phyloP scores from a whole-genome alignment of 2,113 vertebrate genomes.

The Myanophis thanlyinensis region DNA sequence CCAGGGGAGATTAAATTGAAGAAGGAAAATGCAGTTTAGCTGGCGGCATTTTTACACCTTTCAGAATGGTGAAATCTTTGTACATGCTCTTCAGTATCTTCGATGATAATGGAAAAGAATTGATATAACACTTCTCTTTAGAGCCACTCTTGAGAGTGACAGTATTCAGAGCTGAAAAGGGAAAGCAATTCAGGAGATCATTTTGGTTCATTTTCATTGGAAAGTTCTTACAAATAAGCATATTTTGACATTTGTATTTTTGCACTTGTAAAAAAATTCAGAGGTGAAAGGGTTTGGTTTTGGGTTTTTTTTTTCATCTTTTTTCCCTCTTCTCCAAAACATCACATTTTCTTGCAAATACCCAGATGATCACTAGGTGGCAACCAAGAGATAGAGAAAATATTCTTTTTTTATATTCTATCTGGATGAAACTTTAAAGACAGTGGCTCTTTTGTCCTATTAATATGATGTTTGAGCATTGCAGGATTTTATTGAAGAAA shows the following conservation, averaged over 20 bases:
- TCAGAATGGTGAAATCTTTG: background rate
- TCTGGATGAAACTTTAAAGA: background rate
- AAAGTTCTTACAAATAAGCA: background rate
- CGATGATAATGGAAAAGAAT: background rate
- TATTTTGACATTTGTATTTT: background rate
- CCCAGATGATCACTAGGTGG: background rate
- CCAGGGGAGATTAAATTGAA: background rate
- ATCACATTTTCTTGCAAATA: background rate
- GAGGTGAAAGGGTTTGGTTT: background rate
- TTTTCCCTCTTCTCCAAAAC: background rate
- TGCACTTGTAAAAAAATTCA: background rate
- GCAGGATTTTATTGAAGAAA: background rate
- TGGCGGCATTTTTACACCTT: background rate
- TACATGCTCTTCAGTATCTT: background rate
- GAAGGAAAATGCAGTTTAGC: background rate
- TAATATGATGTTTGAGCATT: background rate
- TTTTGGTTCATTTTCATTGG: background rate
- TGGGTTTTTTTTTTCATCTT: background rate
- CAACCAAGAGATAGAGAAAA: background rate
- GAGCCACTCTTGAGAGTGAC: background rate
- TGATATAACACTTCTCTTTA: constrained; percentile 3
- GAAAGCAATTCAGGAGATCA: background rate
- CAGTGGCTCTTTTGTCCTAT: background rate
- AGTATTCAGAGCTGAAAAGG: background rate
- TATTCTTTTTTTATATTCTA: background rate